Evolutionary conservation across 2,113 vertebrate species (phyloP), one percentile per base, ranked within the genome.

Genomic region (Sinocyclocheilus grahami): DNA sequence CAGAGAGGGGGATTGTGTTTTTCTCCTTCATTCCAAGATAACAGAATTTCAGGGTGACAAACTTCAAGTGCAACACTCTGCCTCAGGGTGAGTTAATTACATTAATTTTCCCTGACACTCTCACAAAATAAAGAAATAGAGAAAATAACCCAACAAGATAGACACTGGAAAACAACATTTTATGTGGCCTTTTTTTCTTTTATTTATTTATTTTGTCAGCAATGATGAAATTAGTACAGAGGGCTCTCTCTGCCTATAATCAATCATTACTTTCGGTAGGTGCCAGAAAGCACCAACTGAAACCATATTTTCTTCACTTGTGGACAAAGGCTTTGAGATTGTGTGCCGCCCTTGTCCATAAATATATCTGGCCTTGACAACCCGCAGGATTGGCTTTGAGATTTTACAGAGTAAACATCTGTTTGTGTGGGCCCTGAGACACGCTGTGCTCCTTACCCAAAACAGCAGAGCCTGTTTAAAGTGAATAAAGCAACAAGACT

Each of bases 11-110:
- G 86, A 80, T 80, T 78, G 65, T 71, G 84, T 89, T 79, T 85
- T 69, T 84, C 72, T 69, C 93, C 90, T 93, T 94, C 91, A 93
- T 94, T 92, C 92, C 84, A n/a, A 90, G 93, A 95, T 95, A 95
- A 96, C 93, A 93, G 93, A 92, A 94, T 94, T 94, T 89, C 92
- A 88, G 91, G 91, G 90, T 95, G 95, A 94, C 93, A 95, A 93
- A 95, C 92, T 92, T 90, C 91, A 92, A 92, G 92, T 88, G 85
- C 81, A 89, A 86, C 92, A 92, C 89, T 92, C 84, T 89, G 93
- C 95, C 94, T 91, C 90, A 87, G 94, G 94, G 89, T 89, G 93
- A 92, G 95, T 90, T 92, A 95, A 93, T 94, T 93, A 92, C 89
- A 92, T 93, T 86, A 92, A 93, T 94, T 95, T 94, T 91, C 91